These are phyloP conservation scores for Heliconius hermathena DNA, from an alignment of 1,140 invertebrate genomes.

Conservation along the genomic window DNA sequence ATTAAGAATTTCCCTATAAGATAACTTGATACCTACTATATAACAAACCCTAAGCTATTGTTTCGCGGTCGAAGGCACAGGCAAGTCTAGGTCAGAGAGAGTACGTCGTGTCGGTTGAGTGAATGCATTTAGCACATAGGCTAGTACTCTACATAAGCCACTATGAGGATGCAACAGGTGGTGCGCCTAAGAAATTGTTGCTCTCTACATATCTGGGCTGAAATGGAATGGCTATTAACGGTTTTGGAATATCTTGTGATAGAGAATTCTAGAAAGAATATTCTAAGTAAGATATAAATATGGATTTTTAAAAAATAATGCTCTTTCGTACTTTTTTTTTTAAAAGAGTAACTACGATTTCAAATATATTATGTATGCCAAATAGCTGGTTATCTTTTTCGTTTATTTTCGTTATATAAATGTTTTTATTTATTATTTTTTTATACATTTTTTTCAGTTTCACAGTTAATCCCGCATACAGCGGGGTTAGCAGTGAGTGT, in stretches of 20 bases:
- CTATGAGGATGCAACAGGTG: constrained; percentile 29
- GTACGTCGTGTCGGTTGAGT: constrained; percentile 33
- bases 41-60: constrained; percentile 22
- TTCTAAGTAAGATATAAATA: background rate
- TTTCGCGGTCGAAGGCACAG: constrained; percentile 31
- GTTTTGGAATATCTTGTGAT: background rate
- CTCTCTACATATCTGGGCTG: constrained; percentile 11
- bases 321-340: too few relatives aligned
- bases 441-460: too few relatives aligned
- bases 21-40: background rate
- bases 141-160: constrained; percentile 17
- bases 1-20: background rate
- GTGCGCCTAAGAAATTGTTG: constrained; percentile 31
- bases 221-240: constrained; percentile 3
- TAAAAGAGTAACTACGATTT: too few relatives aligned
- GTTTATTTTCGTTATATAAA: too few relatives aligned
- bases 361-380: too few relatives aligned
- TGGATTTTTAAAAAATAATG: background rate
- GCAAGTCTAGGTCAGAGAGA: constrained; percentile 30
- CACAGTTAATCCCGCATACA: too few relatives aligned
- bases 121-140: constrained; percentile 30
- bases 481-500: too few relatives aligned
- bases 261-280: background rate
- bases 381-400: too few relatives aligned
- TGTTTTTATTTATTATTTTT: too few relatives aligned